Percentiles rank a stretch among this genome's conserved stretches.
Conservation (phyloP, 2,888 invertebrate species). For the Neoitamus cyanurus region DNA sequence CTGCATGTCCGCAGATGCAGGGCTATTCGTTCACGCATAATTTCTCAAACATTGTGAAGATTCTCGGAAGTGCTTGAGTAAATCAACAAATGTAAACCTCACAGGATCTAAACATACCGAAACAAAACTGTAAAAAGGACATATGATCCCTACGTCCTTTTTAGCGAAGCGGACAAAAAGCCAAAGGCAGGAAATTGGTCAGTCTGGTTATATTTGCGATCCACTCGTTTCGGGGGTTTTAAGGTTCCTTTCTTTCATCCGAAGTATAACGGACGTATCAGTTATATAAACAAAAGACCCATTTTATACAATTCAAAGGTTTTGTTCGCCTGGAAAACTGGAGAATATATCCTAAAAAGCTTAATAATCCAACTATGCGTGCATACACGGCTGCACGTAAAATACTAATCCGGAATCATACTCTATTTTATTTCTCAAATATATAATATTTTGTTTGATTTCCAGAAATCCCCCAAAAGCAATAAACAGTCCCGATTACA, state of each 20-base stretch:
- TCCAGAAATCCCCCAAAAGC: background rate
- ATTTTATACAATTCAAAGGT: background rate
- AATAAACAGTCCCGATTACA: background rate
- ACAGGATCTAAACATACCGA: conserved; percentile 1
- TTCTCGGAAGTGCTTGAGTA: background rate
- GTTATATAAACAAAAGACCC: background rate
- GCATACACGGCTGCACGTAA: no score
- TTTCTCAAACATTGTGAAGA: background rate
- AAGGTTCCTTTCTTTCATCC: background rate
- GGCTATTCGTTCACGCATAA: background rate
- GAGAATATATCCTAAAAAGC: no score
- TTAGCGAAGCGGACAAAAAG: background rate
- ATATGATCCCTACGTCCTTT: conserved; percentile 5
- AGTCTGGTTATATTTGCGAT: background rate
- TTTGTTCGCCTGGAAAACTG: no score
- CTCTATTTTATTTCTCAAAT: no score
- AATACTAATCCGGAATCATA: no score
- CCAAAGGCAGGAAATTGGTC: background rate
- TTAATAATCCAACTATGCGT: no score
- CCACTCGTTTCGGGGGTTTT: background rate
- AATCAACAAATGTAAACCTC: background rate
- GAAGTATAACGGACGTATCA: background rate
- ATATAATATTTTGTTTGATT: background rate
- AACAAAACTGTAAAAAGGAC: conserved; percentile 20
- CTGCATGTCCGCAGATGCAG: background rate